Percentiles rank a stretch among this genome's conserved stretches.
These are phyloP conservation scores for Narcine bancroftii DNA, from an alignment of 2,113 vertebrate species.

Conservation along the genomic window DNA sequence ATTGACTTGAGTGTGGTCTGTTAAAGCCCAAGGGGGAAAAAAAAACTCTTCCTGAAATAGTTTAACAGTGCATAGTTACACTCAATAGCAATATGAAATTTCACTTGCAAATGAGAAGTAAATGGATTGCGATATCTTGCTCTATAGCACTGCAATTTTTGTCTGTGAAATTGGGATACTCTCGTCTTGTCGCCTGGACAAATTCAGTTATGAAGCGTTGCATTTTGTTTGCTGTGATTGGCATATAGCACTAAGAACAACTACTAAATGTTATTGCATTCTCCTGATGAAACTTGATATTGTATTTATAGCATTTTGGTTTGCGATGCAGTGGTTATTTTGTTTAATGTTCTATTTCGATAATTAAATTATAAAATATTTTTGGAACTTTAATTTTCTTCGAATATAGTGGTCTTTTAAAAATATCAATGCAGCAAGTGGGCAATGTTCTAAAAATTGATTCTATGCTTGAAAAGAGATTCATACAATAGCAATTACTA, in stretches of 20 bases:
- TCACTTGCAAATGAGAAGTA: conserved; percentile 22
- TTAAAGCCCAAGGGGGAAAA: conserved; percentile 20
- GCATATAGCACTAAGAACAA: conserved; percentile 53
- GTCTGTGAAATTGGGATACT: conserved; percentile 19
- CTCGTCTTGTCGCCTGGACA: conserved; percentile 53
- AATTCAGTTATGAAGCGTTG: conserved; percentile 35
- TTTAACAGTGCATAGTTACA: conserved; percentile 19
- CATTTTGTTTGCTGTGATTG: conserved; percentile 46
- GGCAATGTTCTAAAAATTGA: conserved; percentile 24
- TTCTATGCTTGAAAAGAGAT: neutral
- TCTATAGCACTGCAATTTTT: conserved; percentile 26
- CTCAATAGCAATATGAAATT: conserved; percentile 3
- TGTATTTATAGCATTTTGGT: conserved; percentile 51
- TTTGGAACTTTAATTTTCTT: conserved; percentile 15
- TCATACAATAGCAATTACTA: conserved; percentile 32
- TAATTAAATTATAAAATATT: conserved; percentile 22
- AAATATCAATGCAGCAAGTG: neutral
- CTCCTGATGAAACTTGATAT: conserved; percentile 60
- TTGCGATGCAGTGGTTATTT: conserved; percentile 25
- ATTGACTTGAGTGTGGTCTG: neutral
- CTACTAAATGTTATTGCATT: conserved; percentile 51
- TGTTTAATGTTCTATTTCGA: conserved; percentile 1
- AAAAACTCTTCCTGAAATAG: neutral
- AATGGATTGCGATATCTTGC: conserved; percentile 19
- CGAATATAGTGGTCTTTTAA: neutral